Base-by-base conservation (phyloP, 1,140 invertebrate genomes). In the Atopsyche davidsoni region DNA sequence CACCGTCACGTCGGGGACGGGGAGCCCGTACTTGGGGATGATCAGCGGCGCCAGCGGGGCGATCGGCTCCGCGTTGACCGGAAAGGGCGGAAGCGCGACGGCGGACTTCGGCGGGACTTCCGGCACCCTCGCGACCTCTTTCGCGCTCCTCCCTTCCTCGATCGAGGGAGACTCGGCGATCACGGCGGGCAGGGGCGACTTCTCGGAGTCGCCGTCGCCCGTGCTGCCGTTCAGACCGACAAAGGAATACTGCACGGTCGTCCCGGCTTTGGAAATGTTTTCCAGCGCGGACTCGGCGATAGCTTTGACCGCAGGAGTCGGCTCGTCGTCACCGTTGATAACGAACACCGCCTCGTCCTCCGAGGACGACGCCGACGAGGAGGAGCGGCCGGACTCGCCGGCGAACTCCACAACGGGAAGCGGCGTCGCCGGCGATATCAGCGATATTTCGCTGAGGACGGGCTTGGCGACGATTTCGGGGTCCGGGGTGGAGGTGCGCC, bases 231-330 rank as follows among this genome's bases (percentile, higher is more conserved):
- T 58, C 35, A 36, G 38, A 47, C 53, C 48, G 45, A 19, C 68
- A 59, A 86, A 84, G 44, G 75, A 76, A 60, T 80, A 82, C 46
- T 79, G 74, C 48, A 81, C 70, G 1, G 76, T 77, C 22, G 67
- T 75, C 16, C 80, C 80, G 16, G 82, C 83, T 63, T 78, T 78
- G 14, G 79, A 69, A 58, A 86, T 86, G 60, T 85, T 83, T 31
- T 82, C 80, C 34, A 83, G 58, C 1, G 82, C 80, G 1, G 68
- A 62, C 46, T 75, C 75, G 0, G 80, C 77, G 32, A 84, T 76
- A 21, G 28, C 22, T 45, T 55, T 49, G 51, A 19, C 36, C 38
- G 17, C 25, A 13, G 24, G 19, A 7, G 31, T 23, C 4, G 13
- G 51, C 58, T 18, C 63, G 61, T 56, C 54, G 11, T 46, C 39